Evolutionary conservation across 2,113 vertebrate species (phyloP).

Genomic region (Centropus unirufus): DNA sequence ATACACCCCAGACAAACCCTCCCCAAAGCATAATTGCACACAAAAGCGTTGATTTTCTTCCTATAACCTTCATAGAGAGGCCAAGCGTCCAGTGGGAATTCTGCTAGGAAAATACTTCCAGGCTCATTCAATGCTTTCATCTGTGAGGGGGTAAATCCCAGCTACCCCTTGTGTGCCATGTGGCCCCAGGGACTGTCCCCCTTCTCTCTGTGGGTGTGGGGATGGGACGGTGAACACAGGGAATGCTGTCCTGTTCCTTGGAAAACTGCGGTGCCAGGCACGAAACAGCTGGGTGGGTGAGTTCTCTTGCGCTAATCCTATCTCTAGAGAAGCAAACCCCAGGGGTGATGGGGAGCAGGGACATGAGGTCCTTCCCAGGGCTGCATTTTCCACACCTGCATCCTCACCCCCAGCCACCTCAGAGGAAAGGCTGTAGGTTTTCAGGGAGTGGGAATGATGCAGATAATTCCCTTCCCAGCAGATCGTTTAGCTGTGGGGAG

Average conservation of each 20-base stretch:
- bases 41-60: not conserved
- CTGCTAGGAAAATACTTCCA: not conserved
- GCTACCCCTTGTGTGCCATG: not conserved
- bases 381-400: not conserved
- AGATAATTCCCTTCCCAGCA: accelerated
- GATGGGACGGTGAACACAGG: too few relatives aligned
- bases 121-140: not conserved
- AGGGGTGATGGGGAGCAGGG: not conserved
- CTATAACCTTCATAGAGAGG: accelerated
- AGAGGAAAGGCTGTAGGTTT: not conserved
- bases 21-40: accelerated
- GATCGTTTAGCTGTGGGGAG: not conserved
- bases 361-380: not conserved
- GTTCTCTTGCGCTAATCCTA: not conserved
- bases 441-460: not conserved
- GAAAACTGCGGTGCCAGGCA: too few relatives aligned
- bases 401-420: not conserved
- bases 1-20: not conserved
- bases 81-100: not conserved
- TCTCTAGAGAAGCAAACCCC: not conserved
- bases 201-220: too few relatives aligned
- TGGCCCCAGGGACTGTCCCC: not conserved
- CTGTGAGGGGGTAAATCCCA: not conserved
- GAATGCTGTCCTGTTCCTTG: too few relatives aligned
- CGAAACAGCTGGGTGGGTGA: too few relatives aligned